phyloP scores from a whole-genome alignment of 2,113 vertebrate species.

The Hassar affinis region DNA sequence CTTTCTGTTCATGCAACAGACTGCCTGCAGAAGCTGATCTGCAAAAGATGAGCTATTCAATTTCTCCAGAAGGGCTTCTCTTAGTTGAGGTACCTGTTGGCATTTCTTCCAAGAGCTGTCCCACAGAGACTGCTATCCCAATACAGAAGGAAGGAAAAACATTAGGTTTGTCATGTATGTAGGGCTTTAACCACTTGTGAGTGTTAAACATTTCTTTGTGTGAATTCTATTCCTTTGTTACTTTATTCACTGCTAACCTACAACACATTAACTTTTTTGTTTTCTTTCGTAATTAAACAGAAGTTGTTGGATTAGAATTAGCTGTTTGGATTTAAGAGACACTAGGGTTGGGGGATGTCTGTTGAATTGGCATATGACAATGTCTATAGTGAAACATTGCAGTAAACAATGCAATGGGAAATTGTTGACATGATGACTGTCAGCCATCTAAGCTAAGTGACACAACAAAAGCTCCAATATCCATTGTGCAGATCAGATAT shows the following conservation, averaged over 20 bases:
- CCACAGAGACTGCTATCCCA: conserved; percentile 35
- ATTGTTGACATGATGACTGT: too few relatives aligned
- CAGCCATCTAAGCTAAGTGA: background rate
- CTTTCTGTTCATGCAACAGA: conserved; percentile 32
- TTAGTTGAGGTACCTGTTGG: conserved; percentile 35
- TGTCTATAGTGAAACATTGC: too few relatives aligned
- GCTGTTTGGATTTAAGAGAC: background rate
- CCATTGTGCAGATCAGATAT: background rate
- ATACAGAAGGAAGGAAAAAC: conserved; percentile 35
- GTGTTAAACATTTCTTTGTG: background rate
- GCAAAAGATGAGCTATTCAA: conserved; percentile 31
- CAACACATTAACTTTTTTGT: background rate
- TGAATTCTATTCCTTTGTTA: background rate
- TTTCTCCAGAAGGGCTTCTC: conserved; percentile 46
- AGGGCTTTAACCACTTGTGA: background rate
- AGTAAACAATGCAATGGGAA: too few relatives aligned
- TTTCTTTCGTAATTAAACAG: background rate
- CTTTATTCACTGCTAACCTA: background rate
- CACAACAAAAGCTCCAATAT: background rate
- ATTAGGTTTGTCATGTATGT: background rate
- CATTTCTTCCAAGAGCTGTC: background rate
- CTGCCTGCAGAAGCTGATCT: conserved; percentile 35
- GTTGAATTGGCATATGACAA: too few relatives aligned
- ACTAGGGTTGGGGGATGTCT: too few relatives aligned
- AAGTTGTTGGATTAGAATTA: background rate